Percentiles rank a stretch among this genome's conserved stretches.
Conservation (phyloP, 2,888 invertebrate genomes). For the Dinocampus coccinellae region DNA sequence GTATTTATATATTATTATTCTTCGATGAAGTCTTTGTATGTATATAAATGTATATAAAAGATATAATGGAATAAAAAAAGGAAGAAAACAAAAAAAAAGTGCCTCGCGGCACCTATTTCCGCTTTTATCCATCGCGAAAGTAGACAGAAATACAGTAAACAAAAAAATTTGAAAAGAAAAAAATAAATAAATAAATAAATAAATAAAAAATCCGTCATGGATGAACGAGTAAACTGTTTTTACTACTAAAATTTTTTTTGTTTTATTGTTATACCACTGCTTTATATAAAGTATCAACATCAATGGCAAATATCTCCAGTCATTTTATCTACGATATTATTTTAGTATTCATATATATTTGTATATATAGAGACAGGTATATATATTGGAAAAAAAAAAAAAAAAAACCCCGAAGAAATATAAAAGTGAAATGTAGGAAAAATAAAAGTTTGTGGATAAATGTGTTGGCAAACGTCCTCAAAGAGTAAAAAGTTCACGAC, state of each 20-base stretch:
- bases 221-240: too few species aligned
- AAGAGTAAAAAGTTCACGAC: conserved; percentile 13
- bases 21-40: not conserved
- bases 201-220: not conserved
- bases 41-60: too few species aligned
- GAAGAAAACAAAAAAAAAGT: not conserved
- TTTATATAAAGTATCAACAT: conserved; percentile 10
- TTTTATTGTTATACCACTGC: not conserved
- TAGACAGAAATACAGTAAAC: not conserved
- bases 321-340: not conserved
- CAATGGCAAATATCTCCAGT: conserved; percentile 12
- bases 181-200: not conserved
- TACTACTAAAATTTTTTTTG: too few species aligned
- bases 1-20: too few species aligned
- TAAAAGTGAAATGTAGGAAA: too few species aligned
- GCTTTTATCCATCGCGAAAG: not conserved
- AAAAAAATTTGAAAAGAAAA: too few species aligned
- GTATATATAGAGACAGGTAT: not conserved
- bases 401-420: too few species aligned
- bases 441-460: not conserved
- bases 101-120: not conserved
- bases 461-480: not conserved
- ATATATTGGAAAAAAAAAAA: not conserved
- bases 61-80: too few species aligned
- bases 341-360: not conserved